Conservation (phyloP, 2,797 vertebrate species). For the Coregonus suidteri region DNA sequence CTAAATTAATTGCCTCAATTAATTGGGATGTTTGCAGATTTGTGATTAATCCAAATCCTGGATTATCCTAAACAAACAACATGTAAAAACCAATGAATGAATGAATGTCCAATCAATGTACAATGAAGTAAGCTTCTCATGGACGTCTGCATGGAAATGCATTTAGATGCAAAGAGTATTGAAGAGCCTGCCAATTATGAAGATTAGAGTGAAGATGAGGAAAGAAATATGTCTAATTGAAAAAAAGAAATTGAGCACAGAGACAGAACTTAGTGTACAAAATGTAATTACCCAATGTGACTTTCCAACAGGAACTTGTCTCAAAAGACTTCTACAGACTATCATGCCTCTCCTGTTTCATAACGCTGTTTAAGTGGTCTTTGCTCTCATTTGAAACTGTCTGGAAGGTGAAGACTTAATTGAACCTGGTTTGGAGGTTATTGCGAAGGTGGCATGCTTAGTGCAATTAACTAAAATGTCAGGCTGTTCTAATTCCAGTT, state of each 20-base stretch:
- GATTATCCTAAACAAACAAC: constrained; percentile 40
- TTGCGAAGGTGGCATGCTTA: constrained; percentile 64
- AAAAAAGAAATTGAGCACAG: background rate
- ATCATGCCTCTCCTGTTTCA: background rate
- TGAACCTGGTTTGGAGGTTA: constrained; percentile 68
- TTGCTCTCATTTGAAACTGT: constrained; percentile 36
- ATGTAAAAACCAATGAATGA: constrained; percentile 24
- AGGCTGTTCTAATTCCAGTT: constrained; percentile 77
- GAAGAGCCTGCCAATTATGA: background rate
- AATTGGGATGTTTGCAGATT: constrained; percentile 35
- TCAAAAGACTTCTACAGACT: background rate
- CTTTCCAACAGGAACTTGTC: background rate
- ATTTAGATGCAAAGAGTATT: background rate
- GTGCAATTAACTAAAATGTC: constrained; percentile 82
- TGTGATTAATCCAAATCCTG: constrained; percentile 22
- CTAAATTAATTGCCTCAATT: constrained; percentile 41
- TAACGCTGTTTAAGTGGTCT: background rate
- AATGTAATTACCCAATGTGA: background rate
- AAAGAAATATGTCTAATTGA: background rate
- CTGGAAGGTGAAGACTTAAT: constrained; percentile 59
- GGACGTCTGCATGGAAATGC: background rate
- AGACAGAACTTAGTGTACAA: background rate
- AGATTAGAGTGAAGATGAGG: background rate
- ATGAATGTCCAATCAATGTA: constrained; percentile 9
- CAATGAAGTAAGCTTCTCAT: constrained; percentile 23